Evolutionary conservation across 2,113 vertebrate genomes (phyloP).

Genomic region (Lepus americanus): DNA sequence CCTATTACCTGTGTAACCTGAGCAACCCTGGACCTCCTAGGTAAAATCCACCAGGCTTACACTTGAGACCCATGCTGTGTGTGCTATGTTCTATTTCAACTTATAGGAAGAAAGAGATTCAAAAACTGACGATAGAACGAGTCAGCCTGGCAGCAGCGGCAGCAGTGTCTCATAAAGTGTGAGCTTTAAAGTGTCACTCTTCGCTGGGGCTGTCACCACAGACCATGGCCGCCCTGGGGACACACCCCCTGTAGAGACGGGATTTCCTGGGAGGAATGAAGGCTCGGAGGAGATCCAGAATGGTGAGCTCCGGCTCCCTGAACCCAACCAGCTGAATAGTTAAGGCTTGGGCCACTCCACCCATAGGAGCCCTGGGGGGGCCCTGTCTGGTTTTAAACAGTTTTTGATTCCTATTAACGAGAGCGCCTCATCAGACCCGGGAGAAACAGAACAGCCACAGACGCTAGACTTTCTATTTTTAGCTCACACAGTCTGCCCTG

Average conservation of each 20-base stretch:
- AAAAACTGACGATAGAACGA: not conserved
- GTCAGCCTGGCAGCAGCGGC: not conserved
- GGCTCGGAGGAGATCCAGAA: not conserved
- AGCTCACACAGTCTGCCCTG: not conserved
- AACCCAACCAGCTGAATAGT: not conserved
- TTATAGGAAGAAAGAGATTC: slow-evolving; percentile 22
- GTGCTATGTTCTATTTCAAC: not conserved
- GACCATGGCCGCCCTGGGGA: not conserved
- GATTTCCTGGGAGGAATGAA: not conserved
- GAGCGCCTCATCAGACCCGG: not conserved
- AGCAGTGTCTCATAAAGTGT: not conserved
- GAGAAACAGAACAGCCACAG: not conserved
- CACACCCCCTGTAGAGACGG: not conserved
- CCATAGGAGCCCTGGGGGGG: accelerated
- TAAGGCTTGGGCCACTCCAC: not conserved
- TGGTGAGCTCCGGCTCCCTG: not conserved
- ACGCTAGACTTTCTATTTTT: not conserved
- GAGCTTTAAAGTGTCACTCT: not conserved
- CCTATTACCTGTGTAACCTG: not conserved
- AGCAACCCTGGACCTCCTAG: not conserved
- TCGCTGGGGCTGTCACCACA: not conserved
- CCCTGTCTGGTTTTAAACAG: not conserved
- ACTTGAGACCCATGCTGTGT: not conserved
- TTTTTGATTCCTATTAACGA: not conserved
- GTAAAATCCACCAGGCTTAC: not conserved